Evolutionary conservation across 2,797 vertebrate species (phyloP).

Genomic region (Parauchenoglanis ngamensis): DNA sequence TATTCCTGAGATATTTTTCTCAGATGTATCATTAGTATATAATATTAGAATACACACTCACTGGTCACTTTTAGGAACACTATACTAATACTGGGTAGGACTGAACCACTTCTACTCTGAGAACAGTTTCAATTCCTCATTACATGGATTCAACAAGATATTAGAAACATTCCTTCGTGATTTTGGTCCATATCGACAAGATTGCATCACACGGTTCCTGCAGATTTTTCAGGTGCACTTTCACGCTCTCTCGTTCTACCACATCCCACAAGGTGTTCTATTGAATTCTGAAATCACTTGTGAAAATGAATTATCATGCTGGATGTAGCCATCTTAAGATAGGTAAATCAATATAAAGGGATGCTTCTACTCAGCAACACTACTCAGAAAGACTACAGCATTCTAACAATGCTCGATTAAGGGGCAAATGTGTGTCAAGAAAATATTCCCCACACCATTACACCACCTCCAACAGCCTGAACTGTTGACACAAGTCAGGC

Average conservation of each 20-base stretch:
- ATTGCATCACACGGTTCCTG: too few species aligned
- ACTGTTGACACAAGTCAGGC: not conserved
- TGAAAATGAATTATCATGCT: not conserved
- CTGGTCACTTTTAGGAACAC: not conserved
- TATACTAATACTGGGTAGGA: not conserved
- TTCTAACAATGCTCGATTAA: not conserved
- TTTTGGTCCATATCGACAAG: not conserved
- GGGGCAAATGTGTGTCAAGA: not conserved
- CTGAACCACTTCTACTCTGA: not conserved
- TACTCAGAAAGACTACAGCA: not conserved
- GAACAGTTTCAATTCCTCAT: not conserved
- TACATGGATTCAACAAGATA: not conserved
- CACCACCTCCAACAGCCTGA: not conserved
- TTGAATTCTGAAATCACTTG: not conserved
- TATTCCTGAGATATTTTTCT: not conserved
- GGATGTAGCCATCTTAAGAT: not conserved
- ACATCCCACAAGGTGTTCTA: not conserved
- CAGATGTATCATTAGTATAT: not conserved
- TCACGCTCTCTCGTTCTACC: not conserved
- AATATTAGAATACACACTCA: not conserved
- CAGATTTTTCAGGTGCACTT: not conserved
- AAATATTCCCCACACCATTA: not conserved
- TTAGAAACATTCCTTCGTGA: not conserved
- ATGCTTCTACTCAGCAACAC: not conserved
- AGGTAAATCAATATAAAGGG: not conserved